Evolutionary conservation across 2,888 invertebrate species (phyloP).

Genomic region (Aporophyla lueneburgensis): DNA sequence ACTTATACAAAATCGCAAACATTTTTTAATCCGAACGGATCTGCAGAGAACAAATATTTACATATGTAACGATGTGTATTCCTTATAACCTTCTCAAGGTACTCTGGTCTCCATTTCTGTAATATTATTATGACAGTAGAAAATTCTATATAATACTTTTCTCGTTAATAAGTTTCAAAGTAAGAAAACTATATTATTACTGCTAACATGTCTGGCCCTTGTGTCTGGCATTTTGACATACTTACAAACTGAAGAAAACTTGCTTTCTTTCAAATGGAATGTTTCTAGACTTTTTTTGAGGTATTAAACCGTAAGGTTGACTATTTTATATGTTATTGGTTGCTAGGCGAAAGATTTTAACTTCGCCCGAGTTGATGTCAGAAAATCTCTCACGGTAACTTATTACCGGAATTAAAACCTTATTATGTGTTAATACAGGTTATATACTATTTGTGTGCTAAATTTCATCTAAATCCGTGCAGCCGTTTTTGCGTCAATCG

Average conservation of each 20-base stretch:
- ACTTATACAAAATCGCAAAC: neutral
- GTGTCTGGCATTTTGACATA: constrained; percentile 27
- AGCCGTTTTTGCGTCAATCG: neutral
- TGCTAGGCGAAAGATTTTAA: neutral
- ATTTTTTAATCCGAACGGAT: neutral
- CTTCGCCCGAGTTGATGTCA: neutral
- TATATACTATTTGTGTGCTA: neutral
- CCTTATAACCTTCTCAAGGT: neutral
- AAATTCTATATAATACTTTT: constrained; percentile 27
- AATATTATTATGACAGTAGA: neutral
- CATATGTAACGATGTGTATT: neutral
- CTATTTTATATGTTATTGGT: neutral
- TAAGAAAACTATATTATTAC: constrained; percentile 21
- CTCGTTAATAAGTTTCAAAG: constrained; percentile 42
- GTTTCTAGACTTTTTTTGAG: neutral
- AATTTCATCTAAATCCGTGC: neutral
- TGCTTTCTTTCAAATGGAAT: constrained; percentile 7
- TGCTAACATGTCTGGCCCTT: constrained; percentile 27
- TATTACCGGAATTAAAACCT: neutral
- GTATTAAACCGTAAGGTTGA: neutral
- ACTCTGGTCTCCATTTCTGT: neutral
- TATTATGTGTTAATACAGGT: neutral
- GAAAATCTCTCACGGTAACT: neutral
- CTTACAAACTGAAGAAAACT: constrained; percentile 20
- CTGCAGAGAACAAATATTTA: neutral